Conservation (phyloP, 1,140 invertebrate species). For the Lerema accius region DNA sequence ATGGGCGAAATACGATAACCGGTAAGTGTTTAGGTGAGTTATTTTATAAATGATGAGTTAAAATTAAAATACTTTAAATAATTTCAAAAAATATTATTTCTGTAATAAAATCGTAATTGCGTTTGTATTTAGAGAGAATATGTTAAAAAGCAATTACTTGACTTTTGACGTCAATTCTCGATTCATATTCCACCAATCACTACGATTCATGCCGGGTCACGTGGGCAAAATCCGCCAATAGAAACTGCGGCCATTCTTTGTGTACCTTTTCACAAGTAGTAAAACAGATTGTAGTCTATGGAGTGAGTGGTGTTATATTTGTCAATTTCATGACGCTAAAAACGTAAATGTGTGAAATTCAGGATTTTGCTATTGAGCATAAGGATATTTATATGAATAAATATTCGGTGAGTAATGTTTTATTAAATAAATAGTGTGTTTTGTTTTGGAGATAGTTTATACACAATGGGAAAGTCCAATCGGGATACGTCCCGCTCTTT, state of each 20-base stretch:
- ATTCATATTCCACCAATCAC: slow-evolving; percentile 58
- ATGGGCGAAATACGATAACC: slow-evolving; percentile 51
- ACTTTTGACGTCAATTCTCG: slow-evolving; percentile 55
- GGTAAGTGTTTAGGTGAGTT: slow-evolving; percentile 55
- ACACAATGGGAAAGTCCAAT: slow-evolving; percentile 74
- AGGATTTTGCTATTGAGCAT: slow-evolving; percentile 80
- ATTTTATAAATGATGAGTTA: slow-evolving; percentile 17
- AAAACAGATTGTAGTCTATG: slow-evolving; percentile 81
- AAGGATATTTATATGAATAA: slow-evolving; percentile 83
- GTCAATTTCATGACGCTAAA: slow-evolving; percentile 81
- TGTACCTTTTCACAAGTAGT: slow-evolving; percentile 80
- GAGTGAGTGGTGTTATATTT: slow-evolving; percentile 82
- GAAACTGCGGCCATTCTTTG: slow-evolving; percentile 73
- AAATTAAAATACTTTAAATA: slow-evolving; percentile 35
- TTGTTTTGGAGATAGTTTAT: slow-evolving; percentile 51
- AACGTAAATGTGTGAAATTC: slow-evolving; percentile 83
- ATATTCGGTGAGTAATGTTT: slow-evolving; percentile 80
- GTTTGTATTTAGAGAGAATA: slow-evolving; percentile 14
- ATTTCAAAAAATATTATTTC: slow-evolving; percentile 1
- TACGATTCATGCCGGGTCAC: slow-evolving; percentile 55
- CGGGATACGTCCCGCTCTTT: slow-evolving; percentile 78
- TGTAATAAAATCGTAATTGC: slow-evolving; percentile 2
- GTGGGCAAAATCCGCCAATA: slow-evolving; percentile 74
- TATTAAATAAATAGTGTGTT: slow-evolving; percentile 37
- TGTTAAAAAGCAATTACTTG: slow-evolving; percentile 36